Evolutionary conservation across 2,888 invertebrate genomes (phyloP), one percentile per base, ranked within the genome.

Genomic region (Glyphotaelius pellucidus): DNA sequence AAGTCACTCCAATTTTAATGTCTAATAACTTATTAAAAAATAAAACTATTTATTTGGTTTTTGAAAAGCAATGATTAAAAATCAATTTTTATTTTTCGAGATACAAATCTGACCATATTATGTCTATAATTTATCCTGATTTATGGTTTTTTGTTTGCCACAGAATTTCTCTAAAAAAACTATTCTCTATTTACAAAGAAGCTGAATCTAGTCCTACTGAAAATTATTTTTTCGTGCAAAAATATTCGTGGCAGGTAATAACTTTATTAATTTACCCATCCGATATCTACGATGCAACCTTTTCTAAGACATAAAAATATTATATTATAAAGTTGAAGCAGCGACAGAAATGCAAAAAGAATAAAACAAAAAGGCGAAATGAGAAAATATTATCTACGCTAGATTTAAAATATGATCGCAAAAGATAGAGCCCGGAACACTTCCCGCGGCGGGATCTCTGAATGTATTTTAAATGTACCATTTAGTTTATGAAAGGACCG

Each of bases 371-470:
- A 91, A 93, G 91, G 67, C 89, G 90, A 93, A 93, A 93, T 93
- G 93, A 93, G 93, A 93, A 93, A 93, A 92, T 93, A 93, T 93
- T 93, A 93, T 93, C 93, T 92, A 92, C 92, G 92, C 91, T 92
- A 93, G 93, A 93, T 93, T 93, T 93, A 93, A 93, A 93, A 93
- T 93, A 93, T 93, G 90, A 93, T 93, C 93, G 91, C 93, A 93
- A 91, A 93, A 93, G 93, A 93, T 92, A 93, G 92, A 93, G 92
- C 89, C 90, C 47, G 90, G 92, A 87, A 92, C 52, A 84, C 79
- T 84, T 90, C 86, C 90, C 25, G 87, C 80, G 38, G 80, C 52
- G 91, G 92, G 92, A 91, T 92, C 92, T 91, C 91, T 79, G 92
- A 93, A 93, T 93, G 92, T 93, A 92, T 92, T 93, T 92, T 93